Evolutionary conservation across 2,888 invertebrate genomes (phyloP).

Genomic region (Hanleya hanleyi): DNA sequence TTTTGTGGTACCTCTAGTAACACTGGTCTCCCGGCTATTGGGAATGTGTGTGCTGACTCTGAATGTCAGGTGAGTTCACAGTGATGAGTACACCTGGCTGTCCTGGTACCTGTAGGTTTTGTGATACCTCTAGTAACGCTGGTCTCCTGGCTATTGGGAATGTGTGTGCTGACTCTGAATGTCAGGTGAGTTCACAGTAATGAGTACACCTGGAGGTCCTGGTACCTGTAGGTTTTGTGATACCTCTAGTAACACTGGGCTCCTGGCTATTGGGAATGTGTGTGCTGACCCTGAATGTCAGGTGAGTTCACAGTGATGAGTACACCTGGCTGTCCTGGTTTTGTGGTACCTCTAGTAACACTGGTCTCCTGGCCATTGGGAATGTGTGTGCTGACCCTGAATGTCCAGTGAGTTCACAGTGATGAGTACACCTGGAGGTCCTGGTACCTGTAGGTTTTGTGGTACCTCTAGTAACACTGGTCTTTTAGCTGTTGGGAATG

Average conservation of each 20-base stretch:
- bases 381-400: too few species aligned
- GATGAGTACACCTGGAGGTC: slow-evolving; percentile 55
- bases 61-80: too few species aligned
- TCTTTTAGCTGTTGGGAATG: slow-evolving; percentile 89
- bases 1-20: too few species aligned
- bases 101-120: slow-evolving; percentile 91
- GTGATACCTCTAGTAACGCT: slow-evolving; percentile 86
- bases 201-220: slow-evolving; percentile 66
- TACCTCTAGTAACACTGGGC: slow-evolving; percentile 84
- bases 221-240: slow-evolving; percentile 95
- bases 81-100: slow-evolving; percentile 53
- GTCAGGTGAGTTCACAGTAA: slow-evolving; percentile 85
- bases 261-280: slow-evolving; percentile 91
- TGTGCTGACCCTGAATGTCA: slow-evolving; percentile 96
- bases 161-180: slow-evolving; percentile 93
- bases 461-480: slow-evolving; percentile 88
- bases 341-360: too few species aligned
- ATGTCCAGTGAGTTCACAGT: not conserved
- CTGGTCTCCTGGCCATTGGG: too few species aligned
- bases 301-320: slow-evolving; percentile 76
- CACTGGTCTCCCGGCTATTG: too few species aligned
- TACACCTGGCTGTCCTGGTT: too few species aligned
- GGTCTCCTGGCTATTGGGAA: slow-evolving; percentile 93
- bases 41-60: too few species aligned
- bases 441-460: slow-evolving; percentile 92